Evolutionary conservation across 2,797 vertebrate species (phyloP), one percentile per base, ranked within the genome.

Genomic region (Atherinosoma microstoma): DNA sequence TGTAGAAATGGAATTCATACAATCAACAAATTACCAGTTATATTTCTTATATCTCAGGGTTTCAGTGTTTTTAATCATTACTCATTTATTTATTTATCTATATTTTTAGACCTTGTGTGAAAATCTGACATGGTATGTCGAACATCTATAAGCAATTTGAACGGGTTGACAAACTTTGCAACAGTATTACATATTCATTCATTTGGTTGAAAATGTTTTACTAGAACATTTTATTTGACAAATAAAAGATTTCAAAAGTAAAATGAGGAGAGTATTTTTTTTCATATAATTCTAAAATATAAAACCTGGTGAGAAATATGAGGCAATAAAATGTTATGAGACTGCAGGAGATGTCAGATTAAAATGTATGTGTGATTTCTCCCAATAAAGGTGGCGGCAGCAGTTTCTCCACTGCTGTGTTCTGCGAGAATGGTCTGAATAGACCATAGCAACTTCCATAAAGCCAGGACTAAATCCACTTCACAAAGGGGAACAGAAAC

Each of bases 271-370:
- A 78, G 58, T 63, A 4, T 42, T 16, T 16, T 38, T 65, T 89
- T 86, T 84, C 70, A 67, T 83, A 67, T 77, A 64, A 83, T 80
- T 59, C 63, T 16, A 59, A 78, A 81, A 79, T 80, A 83, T 90
- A 81, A 91, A 90, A 85, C 67, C 79, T 77, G 80, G 87, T 84
- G 89, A 89, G 86, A 93, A 82, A 88, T 89, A 87, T 80, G 85
- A 83, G 86, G 84, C 72, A 47, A 70, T 85, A 86, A 89, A 87
- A 68, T 79, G 73, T 75, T 84, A 87, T 66, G 83, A 86, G 78
- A 84, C 82, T 75, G 64, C 82, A 47, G 87, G 84, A 91, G 83
- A 83, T 71, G 77, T 72, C 75, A 87, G 87, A 92, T 91, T 90
- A 88, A 87, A 89, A 90, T 65, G 78, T 87, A 83, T 74, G 85